Base-by-base conservation (phyloP, 2,797 vertebrate species). In the Gymnothorax javanicus region DNA sequence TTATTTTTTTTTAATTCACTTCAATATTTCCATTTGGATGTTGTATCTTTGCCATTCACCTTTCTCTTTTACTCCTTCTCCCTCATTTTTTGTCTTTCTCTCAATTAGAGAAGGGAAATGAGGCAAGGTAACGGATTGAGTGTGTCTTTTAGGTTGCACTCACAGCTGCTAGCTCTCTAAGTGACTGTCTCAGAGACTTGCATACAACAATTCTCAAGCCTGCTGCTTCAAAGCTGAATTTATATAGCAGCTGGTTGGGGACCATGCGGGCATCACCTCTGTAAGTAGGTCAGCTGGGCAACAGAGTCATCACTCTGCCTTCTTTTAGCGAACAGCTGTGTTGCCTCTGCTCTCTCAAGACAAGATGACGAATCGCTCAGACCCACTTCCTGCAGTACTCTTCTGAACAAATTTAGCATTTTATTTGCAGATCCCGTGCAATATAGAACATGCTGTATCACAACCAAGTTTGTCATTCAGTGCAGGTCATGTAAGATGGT, bases 201-300 rank as follows among this genome's bases (percentile, higher is more conserved):
- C 88, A 90, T 86, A 86, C 83, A 82, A 87, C 33, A 17, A 20
- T 20, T 62, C 60, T 85, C 71, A 83, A 84, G 88, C 87, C 84
- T 87, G 86, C 52, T 17, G 59, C 57, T 20, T 62, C 8, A 69
- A n/a, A 69, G 64, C 64, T n/a, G 64, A n/a, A n/a, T 23, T 23
- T 13, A 25, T 7, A 7, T n/a, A 25, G 23, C n/a, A 4, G n/a
- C 2, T 23, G 64, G 56, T 17, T 27, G 15, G 64, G 64, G 54
- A 71, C 57, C 67, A 71, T 50, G 64, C 84, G 56, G 67, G 23
- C 7, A 7, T 15, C 67, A 27, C 54, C 15, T 43, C 52, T 54
- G 7, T 57, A 85, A 73, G 84, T 73, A 85, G 84, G 84, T 85
- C 84, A 75, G 20, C 9, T 3, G 67, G 64, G 64, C 33, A 17